Conservation (phyloP, 2,113 vertebrate species). For the Myotis brandtii region DNA sequence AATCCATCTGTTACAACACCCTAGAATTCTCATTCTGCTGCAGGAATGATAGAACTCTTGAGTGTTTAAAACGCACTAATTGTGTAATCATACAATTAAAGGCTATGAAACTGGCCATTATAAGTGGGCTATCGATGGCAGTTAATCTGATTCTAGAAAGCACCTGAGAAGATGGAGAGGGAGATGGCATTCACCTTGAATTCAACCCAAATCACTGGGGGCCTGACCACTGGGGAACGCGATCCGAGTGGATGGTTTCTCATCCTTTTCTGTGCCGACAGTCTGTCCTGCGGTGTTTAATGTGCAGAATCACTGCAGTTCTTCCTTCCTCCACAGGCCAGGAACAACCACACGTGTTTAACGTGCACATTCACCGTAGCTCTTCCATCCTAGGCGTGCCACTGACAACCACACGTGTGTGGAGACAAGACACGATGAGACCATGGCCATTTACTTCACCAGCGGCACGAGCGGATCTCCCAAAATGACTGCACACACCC, state of each 20-base stretch:
- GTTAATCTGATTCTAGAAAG: conserved; percentile 36
- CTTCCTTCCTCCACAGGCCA: conserved; percentile 79
- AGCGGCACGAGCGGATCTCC: conserved; percentile 90
- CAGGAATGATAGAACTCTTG: not conserved
- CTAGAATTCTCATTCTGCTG: not conserved
- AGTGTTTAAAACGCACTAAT: not conserved
- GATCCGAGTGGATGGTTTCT: not conserved
- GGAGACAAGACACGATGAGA: conserved; percentile 85
- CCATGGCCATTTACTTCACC: conserved; percentile 91
- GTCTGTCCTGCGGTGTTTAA: not conserved
- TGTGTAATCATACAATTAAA: not conserved
- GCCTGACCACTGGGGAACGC: not conserved
- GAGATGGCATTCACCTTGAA: not conserved
- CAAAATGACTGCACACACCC: conserved; percentile 90
- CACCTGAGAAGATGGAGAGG: not conserved
- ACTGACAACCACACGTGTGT: conserved; percentile 86
- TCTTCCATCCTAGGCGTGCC: conserved; percentile 79
- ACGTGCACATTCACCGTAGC: not conserved
- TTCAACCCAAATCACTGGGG: not conserved
- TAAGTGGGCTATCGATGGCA: not conserved
- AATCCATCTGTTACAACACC: not conserved
- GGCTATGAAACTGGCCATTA: not conserved
- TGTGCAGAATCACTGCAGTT: not conserved
- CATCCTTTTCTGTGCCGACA: not conserved
- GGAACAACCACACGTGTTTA: conserved; percentile 85